Conservation (phyloP, 2,888 invertebrate species). For the Melangyna quadrimaculata region DNA sequence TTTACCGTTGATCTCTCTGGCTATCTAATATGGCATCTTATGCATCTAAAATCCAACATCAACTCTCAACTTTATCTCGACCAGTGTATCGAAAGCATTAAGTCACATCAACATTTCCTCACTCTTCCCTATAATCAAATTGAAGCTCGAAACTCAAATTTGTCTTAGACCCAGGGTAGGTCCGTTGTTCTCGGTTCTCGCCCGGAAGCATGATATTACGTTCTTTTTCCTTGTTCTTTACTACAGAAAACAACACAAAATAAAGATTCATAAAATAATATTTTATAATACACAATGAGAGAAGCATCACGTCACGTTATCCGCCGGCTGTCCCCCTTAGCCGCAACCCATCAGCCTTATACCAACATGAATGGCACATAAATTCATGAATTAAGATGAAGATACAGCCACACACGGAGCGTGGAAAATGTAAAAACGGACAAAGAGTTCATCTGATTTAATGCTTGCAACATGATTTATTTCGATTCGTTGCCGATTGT, state of each 20-base stretch:
- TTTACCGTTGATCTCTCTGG: no score
- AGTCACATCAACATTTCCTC: slow-evolving; percentile 56
- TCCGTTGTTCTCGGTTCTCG: slow-evolving; percentile 51
- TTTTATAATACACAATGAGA: slow-evolving; percentile 5
- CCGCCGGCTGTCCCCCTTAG: background rate
- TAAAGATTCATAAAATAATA: background rate
- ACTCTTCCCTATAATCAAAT: slow-evolving; percentile 58
- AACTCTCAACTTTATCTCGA: slow-evolving; percentile 55
- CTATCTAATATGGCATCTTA: background rate
- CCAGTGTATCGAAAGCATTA: slow-evolving; percentile 58
- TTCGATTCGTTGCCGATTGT: slow-evolving; percentile 54
- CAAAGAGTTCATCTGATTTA: slow-evolving; percentile 55
- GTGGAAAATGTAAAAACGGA: slow-evolving; percentile 51
- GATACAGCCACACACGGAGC: slow-evolving; percentile 75
- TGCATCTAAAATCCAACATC: slow-evolving; percentile 46
- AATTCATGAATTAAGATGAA: slow-evolving; percentile 71
- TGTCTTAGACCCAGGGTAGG: slow-evolving; percentile 2
- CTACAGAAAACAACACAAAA: background rate
- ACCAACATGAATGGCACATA: slow-evolving; percentile 66
- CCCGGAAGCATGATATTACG: slow-evolving; percentile 58
- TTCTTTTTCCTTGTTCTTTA: slow-evolving; percentile 44
- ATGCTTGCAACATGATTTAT: slow-evolving; percentile 69
- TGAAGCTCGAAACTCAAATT: slow-evolving; percentile 40
- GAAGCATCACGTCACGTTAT: slow-evolving; percentile 59
- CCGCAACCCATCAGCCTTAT: background rate